phyloP scores from a whole-genome alignment of 2,888 invertebrate species.

The Podotricha telesiphe region DNA sequence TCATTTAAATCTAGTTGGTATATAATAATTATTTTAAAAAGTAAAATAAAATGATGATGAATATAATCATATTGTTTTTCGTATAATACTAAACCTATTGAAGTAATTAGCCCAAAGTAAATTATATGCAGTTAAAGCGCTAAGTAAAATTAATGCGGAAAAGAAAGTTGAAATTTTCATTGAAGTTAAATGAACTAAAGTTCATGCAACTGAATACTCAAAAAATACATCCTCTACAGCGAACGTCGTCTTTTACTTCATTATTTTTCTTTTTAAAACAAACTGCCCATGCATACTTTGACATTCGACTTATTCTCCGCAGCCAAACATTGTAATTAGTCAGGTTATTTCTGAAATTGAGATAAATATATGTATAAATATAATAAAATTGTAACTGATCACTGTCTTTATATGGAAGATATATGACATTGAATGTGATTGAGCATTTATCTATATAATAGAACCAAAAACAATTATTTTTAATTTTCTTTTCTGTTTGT shows the following conservation, averaged over 20 bases:
- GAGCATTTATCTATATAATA: no score
- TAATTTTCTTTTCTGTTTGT: no score
- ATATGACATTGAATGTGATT: no score
- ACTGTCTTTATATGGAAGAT: no score
- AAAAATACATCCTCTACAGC: conserved; percentile 3
- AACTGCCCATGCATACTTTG: conserved; percentile 1
- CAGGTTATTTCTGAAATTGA: no score
- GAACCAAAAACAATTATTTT: no score
- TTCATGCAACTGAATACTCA: conserved; percentile 6
- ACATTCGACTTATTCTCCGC: neutral
- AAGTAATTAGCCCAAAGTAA: conserved; percentile 9
- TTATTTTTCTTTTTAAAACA: neutral
- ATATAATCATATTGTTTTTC: neutral
- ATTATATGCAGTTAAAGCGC: conserved; percentile 11
- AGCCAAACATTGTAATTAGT: neutral
- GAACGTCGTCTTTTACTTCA: conserved; percentile 9
- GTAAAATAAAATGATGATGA: no score
- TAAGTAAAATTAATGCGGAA: conserved; percentile 7
- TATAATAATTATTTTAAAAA: no score
- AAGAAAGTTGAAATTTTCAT: neutral
- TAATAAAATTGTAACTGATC: no score
- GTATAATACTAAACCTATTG: no score
- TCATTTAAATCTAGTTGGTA: no score
- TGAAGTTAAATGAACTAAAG: conserved; percentile 17
- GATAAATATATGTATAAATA: no score